A percentile compares a stretch with the other conserved stretches of the same genome.
phyloP scores from a whole-genome alignment of 1,140 invertebrate genomes.

The Drosophila mayri region DNA sequence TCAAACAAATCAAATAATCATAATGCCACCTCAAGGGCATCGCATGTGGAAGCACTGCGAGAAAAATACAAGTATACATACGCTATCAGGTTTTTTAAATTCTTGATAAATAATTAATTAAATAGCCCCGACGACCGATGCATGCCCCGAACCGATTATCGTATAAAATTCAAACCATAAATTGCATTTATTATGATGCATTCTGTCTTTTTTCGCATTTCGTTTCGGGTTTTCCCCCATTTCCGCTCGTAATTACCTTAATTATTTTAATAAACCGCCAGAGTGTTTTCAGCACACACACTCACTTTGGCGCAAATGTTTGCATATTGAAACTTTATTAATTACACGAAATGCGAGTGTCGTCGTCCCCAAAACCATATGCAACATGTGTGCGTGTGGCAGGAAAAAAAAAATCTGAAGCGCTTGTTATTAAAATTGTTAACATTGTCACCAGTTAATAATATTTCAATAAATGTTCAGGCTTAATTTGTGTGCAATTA shows the following conservation, averaged over 20 bases:
- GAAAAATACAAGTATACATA: background rate
- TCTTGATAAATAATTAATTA: slow-evolving; percentile 43
- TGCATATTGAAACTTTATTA: slow-evolving; percentile 74
- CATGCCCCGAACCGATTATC: slow-evolving; percentile 38
- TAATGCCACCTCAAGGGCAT: slow-evolving; percentile 49
- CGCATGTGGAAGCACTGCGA: background rate
- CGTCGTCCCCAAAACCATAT: slow-evolving; percentile 32
- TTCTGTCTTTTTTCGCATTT: background rate
- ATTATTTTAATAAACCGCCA: slow-evolving; percentile 82
- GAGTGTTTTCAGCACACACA: slow-evolving; percentile 48
- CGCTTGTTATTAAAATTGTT: slow-evolving; percentile 72
- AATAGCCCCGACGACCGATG: slow-evolving; percentile 8
- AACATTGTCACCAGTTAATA: slow-evolving; percentile 80
- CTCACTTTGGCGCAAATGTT: slow-evolving; percentile 66
- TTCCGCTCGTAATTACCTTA: slow-evolving; percentile 76
- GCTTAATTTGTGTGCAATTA: slow-evolving; percentile 55
- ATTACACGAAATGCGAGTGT: slow-evolving; percentile 54
- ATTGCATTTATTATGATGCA: slow-evolving; percentile 66
- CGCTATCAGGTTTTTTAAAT: slow-evolving; percentile 22
- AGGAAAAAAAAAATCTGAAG: slow-evolving; percentile 44
- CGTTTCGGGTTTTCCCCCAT: background rate
- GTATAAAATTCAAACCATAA: slow-evolving; percentile 57
- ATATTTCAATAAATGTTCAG: slow-evolving; percentile 67
- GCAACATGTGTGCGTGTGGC: slow-evolving; percentile 56
- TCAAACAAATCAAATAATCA: slow-evolving; percentile 71